Evolutionary conservation across 2,113 vertebrate species (phyloP).

Genomic region (Tupaia chinensis): DNA sequence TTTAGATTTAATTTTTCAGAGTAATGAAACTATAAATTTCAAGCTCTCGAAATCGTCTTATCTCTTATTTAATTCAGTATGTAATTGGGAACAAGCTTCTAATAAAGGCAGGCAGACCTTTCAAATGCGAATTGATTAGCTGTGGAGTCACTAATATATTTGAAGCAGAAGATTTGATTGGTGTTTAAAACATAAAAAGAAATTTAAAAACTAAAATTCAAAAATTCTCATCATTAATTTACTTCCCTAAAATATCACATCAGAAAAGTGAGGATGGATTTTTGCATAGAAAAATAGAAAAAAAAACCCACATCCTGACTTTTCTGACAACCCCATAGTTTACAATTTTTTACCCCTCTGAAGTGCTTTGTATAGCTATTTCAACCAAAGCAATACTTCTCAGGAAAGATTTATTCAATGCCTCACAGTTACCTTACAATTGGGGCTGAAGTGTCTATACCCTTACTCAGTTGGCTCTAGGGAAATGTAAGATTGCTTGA

Average conservation of each 20-base stretch:
- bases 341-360: not conserved
- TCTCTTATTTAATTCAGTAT: slow-evolving; percentile 84
- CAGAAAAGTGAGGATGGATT: too few species aligned
- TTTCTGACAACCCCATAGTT: not conserved
- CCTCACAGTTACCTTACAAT: not conserved
- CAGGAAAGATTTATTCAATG: not conserved
- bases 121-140: slow-evolving; percentile 81
- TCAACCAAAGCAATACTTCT: not conserved
- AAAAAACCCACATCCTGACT: too few species aligned
- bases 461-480: not conserved
- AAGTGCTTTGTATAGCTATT: not conserved
- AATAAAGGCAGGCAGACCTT: slow-evolving; percentile 75
- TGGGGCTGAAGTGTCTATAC: not conserved
- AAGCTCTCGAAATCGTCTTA: slow-evolving; percentile 77
- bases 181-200: slow-evolving; percentile 54
- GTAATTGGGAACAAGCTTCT: slow-evolving; percentile 84
- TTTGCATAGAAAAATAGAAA: too few species aligned
- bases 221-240: not conserved
- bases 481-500: not conserved
- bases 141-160: slow-evolving; percentile 70
- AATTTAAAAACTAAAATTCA: not conserved
- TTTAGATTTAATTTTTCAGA: slow-evolving; percentile 88
- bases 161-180: slow-evolving; percentile 64
- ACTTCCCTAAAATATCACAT: not conserved
- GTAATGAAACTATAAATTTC: slow-evolving; percentile 88